Conservation (phyloP, 2,113 vertebrate species). For the Natator depressus region DNA sequence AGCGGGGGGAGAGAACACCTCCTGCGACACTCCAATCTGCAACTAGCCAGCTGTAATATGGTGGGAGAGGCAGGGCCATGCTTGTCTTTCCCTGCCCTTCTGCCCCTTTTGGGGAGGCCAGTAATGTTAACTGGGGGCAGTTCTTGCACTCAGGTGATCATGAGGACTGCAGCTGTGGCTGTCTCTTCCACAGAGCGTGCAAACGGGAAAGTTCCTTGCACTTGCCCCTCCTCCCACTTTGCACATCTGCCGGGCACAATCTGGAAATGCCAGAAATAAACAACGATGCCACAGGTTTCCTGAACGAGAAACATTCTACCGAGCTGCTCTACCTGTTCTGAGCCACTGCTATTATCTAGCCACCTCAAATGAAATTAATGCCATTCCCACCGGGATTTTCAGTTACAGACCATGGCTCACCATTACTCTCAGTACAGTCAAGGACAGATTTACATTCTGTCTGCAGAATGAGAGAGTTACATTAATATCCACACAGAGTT, state of each 20-base stretch:
- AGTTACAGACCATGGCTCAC: neutral
- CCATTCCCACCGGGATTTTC: neutral
- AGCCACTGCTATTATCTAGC: neutral
- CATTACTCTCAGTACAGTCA: neutral
- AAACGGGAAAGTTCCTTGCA: neutral
- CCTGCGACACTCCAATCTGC: rapidly evolving
- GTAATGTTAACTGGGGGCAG: neutral
- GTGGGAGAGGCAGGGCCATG: rapidly evolving
- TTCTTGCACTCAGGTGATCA: neutral
- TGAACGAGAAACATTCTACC: neutral
- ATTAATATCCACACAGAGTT: constrained; percentile 11
- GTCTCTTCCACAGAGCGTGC: rapidly evolving
- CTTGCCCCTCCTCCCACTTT: neutral
- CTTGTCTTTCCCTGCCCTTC: rapidly evolving
- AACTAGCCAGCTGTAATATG: neutral
- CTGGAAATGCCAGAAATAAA: neutral
- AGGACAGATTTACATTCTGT: constrained; percentile 26
- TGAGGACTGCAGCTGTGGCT: neutral
- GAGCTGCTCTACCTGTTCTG: neutral
- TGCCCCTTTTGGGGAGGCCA: neutral
- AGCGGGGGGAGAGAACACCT: neutral
- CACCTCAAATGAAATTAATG: neutral
- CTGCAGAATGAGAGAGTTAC: neutral
- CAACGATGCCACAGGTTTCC: neutral
- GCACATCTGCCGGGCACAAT: neutral